These are phyloP conservation scores for Caenorhabditis inopinata DNA, from an alignment of 1,140 invertebrate species.

Conservation along the genomic window DNA sequence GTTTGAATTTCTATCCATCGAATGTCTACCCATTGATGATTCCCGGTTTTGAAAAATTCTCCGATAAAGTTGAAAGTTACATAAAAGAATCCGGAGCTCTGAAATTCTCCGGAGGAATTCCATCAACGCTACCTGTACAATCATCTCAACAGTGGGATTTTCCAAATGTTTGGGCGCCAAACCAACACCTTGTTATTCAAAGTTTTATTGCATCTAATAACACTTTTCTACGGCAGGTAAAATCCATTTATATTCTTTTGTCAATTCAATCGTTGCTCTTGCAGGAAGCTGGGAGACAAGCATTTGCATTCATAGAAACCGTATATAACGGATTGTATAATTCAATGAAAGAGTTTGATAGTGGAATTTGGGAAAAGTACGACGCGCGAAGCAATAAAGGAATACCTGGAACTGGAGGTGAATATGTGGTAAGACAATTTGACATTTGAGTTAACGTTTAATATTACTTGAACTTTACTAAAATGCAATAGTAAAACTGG, in stretches of 20 bases:
- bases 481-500: too few species aligned
- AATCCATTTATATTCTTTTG: too few species aligned
- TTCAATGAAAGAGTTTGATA: not conserved
- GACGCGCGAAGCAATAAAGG: constrained; percentile 20
- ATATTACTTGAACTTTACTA: too few species aligned
- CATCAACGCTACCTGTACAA: constrained; percentile 55
- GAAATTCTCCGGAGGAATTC: constrained; percentile 43
- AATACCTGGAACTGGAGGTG: constrained; percentile 27
- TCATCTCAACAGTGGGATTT: constrained; percentile 67
- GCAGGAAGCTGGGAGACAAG: constrained; percentile 27
- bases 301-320: not conserved
- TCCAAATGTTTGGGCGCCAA: constrained; percentile 64
- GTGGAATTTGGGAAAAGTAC: constrained; percentile 45
- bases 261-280: not conserved
- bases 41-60: constrained; percentile 69
- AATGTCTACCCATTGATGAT: constrained; percentile 78
- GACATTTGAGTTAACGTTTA: too few species aligned
- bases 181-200: constrained; percentile 32
- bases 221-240: not conserved
- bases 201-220: not conserved
- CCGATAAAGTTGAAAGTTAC: constrained; percentile 23
- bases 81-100: constrained; percentile 42
- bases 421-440: constrained; percentile 29
- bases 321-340: constrained; percentile 37
- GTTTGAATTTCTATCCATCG: constrained; percentile 77